Percentiles rank a stretch among this genome's conserved stretches.
These are phyloP conservation scores for Mus pahari DNA, from an alignment of 2,113 vertebrate species.

Conservation along the genomic window DNA sequence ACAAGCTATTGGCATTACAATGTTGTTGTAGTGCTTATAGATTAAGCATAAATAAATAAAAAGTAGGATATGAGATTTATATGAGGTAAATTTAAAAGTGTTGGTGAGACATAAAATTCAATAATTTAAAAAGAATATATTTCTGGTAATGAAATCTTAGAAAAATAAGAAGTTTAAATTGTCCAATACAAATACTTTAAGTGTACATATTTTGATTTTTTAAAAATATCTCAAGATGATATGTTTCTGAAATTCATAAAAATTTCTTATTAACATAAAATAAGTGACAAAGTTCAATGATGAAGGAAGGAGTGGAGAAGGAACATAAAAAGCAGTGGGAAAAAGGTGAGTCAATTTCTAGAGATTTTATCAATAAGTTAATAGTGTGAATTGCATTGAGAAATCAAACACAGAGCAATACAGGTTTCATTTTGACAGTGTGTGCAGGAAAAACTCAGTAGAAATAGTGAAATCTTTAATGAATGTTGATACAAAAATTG, in stretches of 20 bases:
- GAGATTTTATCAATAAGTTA: not conserved
- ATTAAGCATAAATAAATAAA: not conserved
- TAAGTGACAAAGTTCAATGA: no score
- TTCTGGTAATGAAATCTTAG: not conserved
- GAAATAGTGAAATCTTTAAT: not conserved
- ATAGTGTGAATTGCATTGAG: not conserved
- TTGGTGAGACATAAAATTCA: slow-evolving; percentile 4
- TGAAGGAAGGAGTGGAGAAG: not conserved
- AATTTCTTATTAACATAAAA: not conserved
- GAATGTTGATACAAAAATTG: not conserved
- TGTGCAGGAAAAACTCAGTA: not conserved
- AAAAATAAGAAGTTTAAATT: not conserved
- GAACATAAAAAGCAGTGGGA: not conserved
- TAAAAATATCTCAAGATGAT: not conserved
- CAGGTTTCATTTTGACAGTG: not conserved
- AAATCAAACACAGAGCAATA: not conserved
- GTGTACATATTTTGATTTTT: not conserved
- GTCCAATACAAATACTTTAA: slow-evolving; percentile 47
- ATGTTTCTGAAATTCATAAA: not conserved
- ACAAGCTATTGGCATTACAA: not conserved
- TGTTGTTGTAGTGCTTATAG: not conserved
- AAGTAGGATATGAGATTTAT: not conserved
- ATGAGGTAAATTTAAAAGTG: not conserved
- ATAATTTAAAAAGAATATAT: slow-evolving; percentile 13
- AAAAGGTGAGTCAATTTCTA: not conserved